Percentiles rank a stretch among this genome's conserved stretches.
Conservation (phyloP, 1,140 invertebrate genomes). For the Cylas formicarius region DNA sequence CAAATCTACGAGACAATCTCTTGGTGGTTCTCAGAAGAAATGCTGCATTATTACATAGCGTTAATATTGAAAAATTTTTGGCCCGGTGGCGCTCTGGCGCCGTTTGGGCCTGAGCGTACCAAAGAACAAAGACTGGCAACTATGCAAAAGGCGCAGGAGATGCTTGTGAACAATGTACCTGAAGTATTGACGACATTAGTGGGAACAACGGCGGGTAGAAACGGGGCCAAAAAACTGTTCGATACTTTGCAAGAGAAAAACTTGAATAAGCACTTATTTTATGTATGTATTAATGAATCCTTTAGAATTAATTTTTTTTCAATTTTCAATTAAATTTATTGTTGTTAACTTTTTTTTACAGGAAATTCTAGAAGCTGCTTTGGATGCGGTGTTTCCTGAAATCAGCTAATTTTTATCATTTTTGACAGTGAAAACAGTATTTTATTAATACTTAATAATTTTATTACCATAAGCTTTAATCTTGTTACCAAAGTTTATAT, state of each 20-base stretch:
- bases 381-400: slow-evolving; percentile 69
- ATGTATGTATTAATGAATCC: slow-evolving; percentile 57
- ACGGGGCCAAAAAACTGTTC: slow-evolving; percentile 80
- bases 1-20: slow-evolving; percentile 82
- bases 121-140: slow-evolving; percentile 64
- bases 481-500: slow-evolving; percentile 1
- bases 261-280: slow-evolving; percentile 87
- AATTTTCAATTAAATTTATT: slow-evolving; percentile 6
- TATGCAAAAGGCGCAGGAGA: slow-evolving; percentile 54
- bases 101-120: slow-evolving; percentile 48
- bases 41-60: slow-evolving; percentile 82
- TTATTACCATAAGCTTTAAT: slow-evolving; percentile 2
- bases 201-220: slow-evolving; percentile 74
- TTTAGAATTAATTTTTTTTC: slow-evolving; percentile 6
- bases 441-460: no score
- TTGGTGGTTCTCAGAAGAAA: slow-evolving; percentile 82
- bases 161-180: slow-evolving; percentile 65
- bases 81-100: slow-evolving; percentile 68
- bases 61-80: slow-evolving; percentile 80
- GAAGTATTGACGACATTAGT: slow-evolving; percentile 76
- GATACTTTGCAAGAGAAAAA: slow-evolving; percentile 76
- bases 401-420: slow-evolving; percentile 8
- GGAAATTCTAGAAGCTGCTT: slow-evolving; percentile 66
- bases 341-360: slow-evolving; percentile 44
- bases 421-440: no score